Conservation (phyloP, 2,797 vertebrate genomes). For the Gymnopithys bicolor region DNA sequence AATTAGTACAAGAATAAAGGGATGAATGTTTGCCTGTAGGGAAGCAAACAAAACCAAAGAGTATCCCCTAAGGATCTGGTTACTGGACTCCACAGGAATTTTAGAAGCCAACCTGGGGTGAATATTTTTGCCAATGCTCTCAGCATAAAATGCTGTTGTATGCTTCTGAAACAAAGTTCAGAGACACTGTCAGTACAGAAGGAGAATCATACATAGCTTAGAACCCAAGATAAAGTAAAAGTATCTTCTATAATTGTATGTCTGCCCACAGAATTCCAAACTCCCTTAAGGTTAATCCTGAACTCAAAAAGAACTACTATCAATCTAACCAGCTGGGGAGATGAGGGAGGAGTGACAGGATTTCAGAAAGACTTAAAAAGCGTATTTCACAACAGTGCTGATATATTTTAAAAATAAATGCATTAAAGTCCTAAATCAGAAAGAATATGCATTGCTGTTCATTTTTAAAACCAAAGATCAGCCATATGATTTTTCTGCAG, state of each 20-base stretch:
- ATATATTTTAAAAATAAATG: neutral
- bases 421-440: neutral
- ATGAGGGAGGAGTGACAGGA: fast-evolving
- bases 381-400: neutral
- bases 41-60: neutral
- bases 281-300: neutral
- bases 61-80: neutral
- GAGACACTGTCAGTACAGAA: neutral
- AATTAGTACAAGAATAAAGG: neutral
- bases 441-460: fast-evolving
- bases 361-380: neutral
- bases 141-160: neutral
- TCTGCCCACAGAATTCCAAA: neutral
- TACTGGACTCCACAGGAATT: neutral
- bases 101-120: neutral
- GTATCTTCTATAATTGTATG: neutral
- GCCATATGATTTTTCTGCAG: neutral
- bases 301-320: neutral
- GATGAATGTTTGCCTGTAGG: neutral
- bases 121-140: neutral
- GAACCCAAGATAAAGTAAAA: neutral
- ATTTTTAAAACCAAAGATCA: neutral
- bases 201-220: fast-evolving
- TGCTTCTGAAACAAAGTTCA: neutral
- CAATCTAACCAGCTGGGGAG: fast-evolving